Base-by-base conservation (phyloP, 2,888 invertebrate species). In the Microctonus hyperodae region DNA sequence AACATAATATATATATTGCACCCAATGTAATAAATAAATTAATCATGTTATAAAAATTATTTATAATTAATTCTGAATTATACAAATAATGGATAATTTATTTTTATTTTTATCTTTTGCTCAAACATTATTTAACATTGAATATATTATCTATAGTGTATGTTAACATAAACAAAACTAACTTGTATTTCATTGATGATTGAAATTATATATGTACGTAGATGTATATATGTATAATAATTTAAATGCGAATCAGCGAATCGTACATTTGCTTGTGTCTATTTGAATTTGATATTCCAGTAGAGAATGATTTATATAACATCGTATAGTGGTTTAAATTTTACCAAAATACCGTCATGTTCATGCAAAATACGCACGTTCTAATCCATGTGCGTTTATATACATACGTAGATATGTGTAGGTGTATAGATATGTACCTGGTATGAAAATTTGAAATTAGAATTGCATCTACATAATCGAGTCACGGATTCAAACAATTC, bases 401-500 rank as follows among this genome's bases (percentile, higher is more conserved):
- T 7, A 44, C 9, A 44, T 10, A 35, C 10, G 10, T 35, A 35
- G 4, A 35, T 35, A 35, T 35, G 10, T 35, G 31, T n/a, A n/a
- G n/a, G n/a, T n/a, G 44, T 20, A 33, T 56, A 13, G n/a, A 35
- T 20, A 20, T 35, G 20, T 5, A 20, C 33, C 9, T 20, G 13
- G 16, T 16, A 28, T n/a, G 44, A n/a, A 20, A 59, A 16, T 40
- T 44, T 28, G 25, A 20, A 23, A 48, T 48, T 48, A 59, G 59
- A 25, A 28, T 44, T 44, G 28, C 9, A 44, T 59, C 33, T 48
- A 28, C 44, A 59, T 44, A 44, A 44, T 40, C 28, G 16, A 40
- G n/a, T 59, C 44, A 59, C 59, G 59, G 28, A 44, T 16, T 48
- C 59, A 44, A 28, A 44, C 25, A 40, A 59, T 22, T 56, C 20